Base-by-base conservation (phyloP, 2,888 invertebrate genomes). In the Odontomyia ornata region DNA sequence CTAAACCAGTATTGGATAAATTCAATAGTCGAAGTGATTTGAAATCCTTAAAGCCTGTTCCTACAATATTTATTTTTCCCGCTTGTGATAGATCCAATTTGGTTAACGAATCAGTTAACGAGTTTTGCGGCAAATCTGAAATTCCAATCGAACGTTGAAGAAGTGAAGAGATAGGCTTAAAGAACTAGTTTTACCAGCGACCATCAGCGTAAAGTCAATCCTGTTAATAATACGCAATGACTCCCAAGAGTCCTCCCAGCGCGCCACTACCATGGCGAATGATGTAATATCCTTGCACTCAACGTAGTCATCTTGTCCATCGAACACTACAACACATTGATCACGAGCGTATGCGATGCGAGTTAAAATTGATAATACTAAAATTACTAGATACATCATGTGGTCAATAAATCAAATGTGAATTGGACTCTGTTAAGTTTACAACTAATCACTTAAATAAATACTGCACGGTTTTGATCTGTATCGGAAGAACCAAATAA, bases 81-180 rank as follows among this genome's bases (percentile, higher is more conserved):
- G 81, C 82, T 23, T 81, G 77, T 0, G 86, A 84, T 23, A 86
- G 67, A 78, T 86, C 83, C 28, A 86, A 77, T 0, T 78, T 52
- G 13, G 23, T 71, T 25, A 71, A 21, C 13, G 47, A 47, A 11
- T 47, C 21, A 7, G 21, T 47, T 23, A 52, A 5, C 27, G 7
- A 28, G 47, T n/a, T 25, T 1, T 25, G 47, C 13, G 71, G 27
- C 46, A 47, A 52, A 25, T 71, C 71, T 71, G 52, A 52, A 71
- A 27, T 13, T 4, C 1, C 21, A 18, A 9, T 1, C 1, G 23
- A 62, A 13, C 11, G 21, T 27, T 30, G 7, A 23, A 15, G 15
- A 7, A 52, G 18, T 52, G 4, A 5, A 15, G 11, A 52, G 18
- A 13, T 18, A 13, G 4, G 52, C 9, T 23, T 60, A 30, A 30